phyloP scores from a whole-genome alignment of 2,113 vertebrate genomes.

The Callaeas wilsoni region DNA sequence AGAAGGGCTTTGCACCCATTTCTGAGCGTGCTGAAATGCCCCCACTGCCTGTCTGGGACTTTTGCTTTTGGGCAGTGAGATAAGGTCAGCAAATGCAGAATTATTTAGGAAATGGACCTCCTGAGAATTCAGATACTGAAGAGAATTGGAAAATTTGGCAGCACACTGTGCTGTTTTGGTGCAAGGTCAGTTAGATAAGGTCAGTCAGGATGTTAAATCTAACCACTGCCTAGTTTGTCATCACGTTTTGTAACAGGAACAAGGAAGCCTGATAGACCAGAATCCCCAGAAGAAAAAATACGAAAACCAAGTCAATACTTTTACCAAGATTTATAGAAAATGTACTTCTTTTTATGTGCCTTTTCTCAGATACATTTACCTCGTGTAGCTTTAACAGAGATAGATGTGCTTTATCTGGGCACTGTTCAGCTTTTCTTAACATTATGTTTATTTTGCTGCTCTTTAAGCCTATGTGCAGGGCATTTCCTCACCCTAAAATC shows the following conservation, averaged over 20 bases:
- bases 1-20: neutral
- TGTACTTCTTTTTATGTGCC: neutral
- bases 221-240: slow-evolving; percentile 47
- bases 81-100: neutral
- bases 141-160: slow-evolving; percentile 49
- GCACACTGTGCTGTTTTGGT: slow-evolving; percentile 36
- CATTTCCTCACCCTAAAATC: neutral
- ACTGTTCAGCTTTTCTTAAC: neutral
- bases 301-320: neutral
- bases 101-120: neutral
- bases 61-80: neutral
- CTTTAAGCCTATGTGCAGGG: neutral
- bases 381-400: neutral
- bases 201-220: slow-evolving; percentile 31
- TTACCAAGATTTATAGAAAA: neutral
- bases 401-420: neutral
- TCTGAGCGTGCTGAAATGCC: neutral
- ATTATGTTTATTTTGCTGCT: neutral
- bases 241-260: slow-evolving; percentile 33
- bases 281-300: neutral
- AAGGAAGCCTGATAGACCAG: neutral
- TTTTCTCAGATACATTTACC: neutral
- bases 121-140: slow-evolving; percentile 16
- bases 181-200: slow-evolving; percentile 55
- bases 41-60: neutral